These are phyloP conservation scores for Rhopalosiphum nymphaeae DNA, from an alignment of 2,888 invertebrate genomes.

Conservation along the genomic window DNA sequence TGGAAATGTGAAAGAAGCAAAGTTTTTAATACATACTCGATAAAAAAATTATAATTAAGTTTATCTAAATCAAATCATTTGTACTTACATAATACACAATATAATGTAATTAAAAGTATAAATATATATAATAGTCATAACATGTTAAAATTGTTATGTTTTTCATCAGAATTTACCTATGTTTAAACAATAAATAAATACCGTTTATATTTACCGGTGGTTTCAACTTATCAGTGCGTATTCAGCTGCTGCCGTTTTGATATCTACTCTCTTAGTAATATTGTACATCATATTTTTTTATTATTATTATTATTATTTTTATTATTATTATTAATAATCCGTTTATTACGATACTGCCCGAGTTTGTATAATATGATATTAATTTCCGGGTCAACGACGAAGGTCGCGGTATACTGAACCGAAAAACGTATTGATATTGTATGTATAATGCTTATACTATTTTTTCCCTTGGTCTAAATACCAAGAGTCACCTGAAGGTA, in stretches of 20 bases:
- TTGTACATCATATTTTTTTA: not conserved
- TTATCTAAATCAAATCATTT: not conserved
- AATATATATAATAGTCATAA: not conserved
- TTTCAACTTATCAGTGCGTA: not conserved
- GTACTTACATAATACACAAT: not conserved
- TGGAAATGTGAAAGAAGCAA: not conserved
- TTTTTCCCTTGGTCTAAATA: conserved; percentile 67
- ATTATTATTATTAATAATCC: no score
- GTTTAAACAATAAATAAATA: not conserved
- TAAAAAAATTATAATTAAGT: not conserved
- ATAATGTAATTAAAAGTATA: not conserved
- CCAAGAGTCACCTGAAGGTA: not conserved
- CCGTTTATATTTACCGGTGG: not conserved
- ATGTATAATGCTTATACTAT: conserved; percentile 6
- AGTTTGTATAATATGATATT: not conserved
- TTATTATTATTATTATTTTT: no score
- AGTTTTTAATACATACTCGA: not conserved
- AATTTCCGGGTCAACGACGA: conserved; percentile 47
- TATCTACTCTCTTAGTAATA: not conserved
- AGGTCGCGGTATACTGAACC: conserved; percentile 65
- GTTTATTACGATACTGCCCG: not conserved
- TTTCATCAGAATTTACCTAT: not conserved
- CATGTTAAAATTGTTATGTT: not conserved
- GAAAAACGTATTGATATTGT: conserved; percentile 68
- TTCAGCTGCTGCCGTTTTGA: not conserved